These are phyloP conservation scores for Mechanitis mazaeus DNA, from an alignment of 2,888 invertebrate species.

Conservation along the genomic window DNA sequence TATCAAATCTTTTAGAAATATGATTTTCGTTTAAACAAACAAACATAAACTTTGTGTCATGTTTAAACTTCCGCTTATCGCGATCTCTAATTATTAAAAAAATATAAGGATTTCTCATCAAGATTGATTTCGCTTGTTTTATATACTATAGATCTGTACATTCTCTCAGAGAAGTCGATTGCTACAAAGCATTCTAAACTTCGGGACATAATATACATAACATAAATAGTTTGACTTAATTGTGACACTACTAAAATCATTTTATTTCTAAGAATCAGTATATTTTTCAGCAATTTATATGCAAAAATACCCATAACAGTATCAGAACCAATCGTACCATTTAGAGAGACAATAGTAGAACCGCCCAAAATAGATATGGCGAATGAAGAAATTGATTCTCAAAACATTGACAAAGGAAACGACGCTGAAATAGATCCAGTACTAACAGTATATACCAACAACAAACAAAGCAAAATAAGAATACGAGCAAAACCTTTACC, in stretches of 20 bases:
- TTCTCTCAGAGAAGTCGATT: no score
- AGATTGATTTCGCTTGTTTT: no score
- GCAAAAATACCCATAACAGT: slow-evolving; percentile 91
- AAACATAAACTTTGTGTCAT: no score
- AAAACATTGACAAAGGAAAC: slow-evolving; percentile 67
- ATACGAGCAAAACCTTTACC: slow-evolving; percentile 89
- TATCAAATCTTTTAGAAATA: no score
- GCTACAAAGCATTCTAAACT: no score
- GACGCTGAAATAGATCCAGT: slow-evolving; percentile 70
- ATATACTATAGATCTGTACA: no score
- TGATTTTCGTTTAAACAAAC: no score
- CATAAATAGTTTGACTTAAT: no score
- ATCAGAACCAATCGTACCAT: slow-evolving; percentile 97
- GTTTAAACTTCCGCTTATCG: no score
- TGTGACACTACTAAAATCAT: neutral
- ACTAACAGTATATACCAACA: slow-evolving; percentile 80
- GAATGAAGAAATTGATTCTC: slow-evolving; percentile 86
- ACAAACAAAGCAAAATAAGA: slow-evolving; percentile 82
- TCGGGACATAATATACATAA: no score
- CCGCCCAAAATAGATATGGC: slow-evolving; percentile 90
- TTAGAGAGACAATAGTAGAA: slow-evolving; percentile 93
- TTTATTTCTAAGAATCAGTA: neutral
- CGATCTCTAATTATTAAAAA: no score
- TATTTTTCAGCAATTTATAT: slow-evolving; percentile 76
- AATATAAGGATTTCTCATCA: no score